Evolutionary conservation across 2,888 invertebrate genomes (phyloP).

Genomic region (Entomobrya proxima): DNA sequence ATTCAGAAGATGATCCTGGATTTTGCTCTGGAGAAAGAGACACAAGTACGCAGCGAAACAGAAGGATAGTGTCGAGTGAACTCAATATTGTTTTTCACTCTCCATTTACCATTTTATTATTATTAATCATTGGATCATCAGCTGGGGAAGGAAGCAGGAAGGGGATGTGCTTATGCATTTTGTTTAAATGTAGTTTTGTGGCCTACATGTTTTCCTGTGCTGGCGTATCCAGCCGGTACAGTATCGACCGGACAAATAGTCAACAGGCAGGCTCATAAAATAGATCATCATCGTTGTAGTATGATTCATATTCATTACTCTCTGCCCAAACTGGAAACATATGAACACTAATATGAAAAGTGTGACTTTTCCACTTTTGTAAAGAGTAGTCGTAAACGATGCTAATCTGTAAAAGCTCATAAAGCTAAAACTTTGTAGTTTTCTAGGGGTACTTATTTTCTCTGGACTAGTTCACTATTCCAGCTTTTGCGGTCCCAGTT

Average conservation of each 20-base stretch:
- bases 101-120: conserved; percentile 40
- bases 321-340: not conserved
- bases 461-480: not conserved
- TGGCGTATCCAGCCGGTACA: not conserved
- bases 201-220: conserved; percentile 38
- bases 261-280: conserved; percentile 41
- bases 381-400: not conserved
- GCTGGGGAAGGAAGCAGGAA: not conserved
- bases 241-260: not conserved
- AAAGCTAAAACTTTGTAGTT: not conserved
- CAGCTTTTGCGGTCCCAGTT: not conserved
- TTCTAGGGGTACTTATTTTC: not conserved
- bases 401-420: not conserved
- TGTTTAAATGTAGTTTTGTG: conserved; percentile 35
- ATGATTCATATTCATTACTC: not conserved
- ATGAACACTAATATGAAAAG: conserved; percentile 21
- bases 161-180: not conserved
- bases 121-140: conserved; percentile 26
- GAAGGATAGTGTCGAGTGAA: conserved; percentile 3
- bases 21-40: not conserved
- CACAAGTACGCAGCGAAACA: not conserved
- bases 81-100: conserved; percentile 52
- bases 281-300: conserved; percentile 8
- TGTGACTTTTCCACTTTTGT: conserved; percentile 24
- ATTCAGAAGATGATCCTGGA: not conserved